phyloP scores from a whole-genome alignment of 2,888 invertebrate genomes.

The Cinara cedri region DNA sequence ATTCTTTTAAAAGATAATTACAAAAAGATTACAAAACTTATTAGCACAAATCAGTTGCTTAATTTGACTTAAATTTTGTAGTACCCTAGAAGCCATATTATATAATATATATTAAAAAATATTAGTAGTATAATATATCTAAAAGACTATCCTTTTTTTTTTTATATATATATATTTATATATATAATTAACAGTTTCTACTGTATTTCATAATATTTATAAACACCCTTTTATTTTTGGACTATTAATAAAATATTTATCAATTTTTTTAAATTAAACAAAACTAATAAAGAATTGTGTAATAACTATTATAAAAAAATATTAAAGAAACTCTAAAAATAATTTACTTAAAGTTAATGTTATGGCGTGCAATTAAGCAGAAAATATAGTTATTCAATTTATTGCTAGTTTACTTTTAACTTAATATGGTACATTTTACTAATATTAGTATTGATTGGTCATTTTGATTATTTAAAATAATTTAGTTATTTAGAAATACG shows the following conservation, averaged over 20 bases:
- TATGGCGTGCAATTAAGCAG: conserved; percentile 40
- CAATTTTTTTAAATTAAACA: not conserved
- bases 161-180: too few relatives aligned
- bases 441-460: conserved; percentile 38
- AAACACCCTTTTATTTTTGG: too few relatives aligned
- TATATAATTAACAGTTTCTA: too few relatives aligned
- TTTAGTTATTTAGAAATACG: not conserved
- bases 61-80: too few relatives aligned
- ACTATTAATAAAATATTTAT: not conserved
- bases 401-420: conserved; percentile 14
- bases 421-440: conserved; percentile 42
- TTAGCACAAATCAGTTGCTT: too few relatives aligned
- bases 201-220: too few relatives aligned
- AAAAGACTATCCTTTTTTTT: too few relatives aligned
- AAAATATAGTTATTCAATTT: not conserved
- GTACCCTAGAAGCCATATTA: too few relatives aligned
- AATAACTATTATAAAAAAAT: not conserved
- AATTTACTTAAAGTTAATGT: conserved; percentile 8
- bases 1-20: too few relatives aligned
- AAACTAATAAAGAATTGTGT: not conserved
- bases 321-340: not conserved
- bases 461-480: conserved; percentile 46
- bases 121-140: too few relatives aligned
- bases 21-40: too few relatives aligned
- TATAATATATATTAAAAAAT: too few relatives aligned